Evolutionary conservation across 2,888 invertebrate species (phyloP).

Genomic region (Heliothis peltigera): DNA sequence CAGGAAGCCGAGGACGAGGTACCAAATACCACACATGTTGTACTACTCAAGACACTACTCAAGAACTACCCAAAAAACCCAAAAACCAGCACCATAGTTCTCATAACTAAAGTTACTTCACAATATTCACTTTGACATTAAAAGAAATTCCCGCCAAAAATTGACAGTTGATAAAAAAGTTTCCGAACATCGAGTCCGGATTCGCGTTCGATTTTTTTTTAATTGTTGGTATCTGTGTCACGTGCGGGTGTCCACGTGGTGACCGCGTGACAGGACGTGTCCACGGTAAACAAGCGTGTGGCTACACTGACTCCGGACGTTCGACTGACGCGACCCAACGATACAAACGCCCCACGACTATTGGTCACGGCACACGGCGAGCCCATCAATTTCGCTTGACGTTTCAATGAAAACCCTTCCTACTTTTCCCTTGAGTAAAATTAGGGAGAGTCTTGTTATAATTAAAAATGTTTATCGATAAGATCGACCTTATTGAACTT

Average conservation of each 20-base stretch:
- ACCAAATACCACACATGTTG: constrained; percentile 71
- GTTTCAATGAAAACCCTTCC: constrained; percentile 87
- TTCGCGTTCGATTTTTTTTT: constrained; percentile 44
- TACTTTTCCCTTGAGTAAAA: constrained; percentile 83
- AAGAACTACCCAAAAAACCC: constrained; percentile 45
- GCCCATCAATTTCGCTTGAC: constrained; percentile 88
- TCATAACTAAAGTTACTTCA: constrained; percentile 44
- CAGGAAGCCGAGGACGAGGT: constrained; percentile 76
- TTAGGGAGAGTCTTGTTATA: constrained; percentile 79
- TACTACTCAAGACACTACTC: constrained; percentile 61
- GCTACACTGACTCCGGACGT: constrained; percentile 85
- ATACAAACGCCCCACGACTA: constrained; percentile 83
- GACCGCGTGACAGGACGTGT: constrained; percentile 78
- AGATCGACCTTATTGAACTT: constrained; percentile 66
- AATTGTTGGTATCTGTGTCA: constrained; percentile 70
- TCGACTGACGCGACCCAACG: constrained; percentile 80
- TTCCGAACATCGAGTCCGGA: constrained; percentile 27
- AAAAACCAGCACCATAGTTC: constrained; percentile 30
- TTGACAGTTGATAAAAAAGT: constrained; percentile 47
- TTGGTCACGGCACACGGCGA: constrained; percentile 85
- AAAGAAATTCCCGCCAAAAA: constrained; percentile 35
- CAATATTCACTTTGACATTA: constrained; percentile 47
- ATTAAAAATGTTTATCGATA: constrained; percentile 81
- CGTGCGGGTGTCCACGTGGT: constrained; percentile 73
- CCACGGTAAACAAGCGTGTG: constrained; percentile 83